phyloP scores from a whole-genome alignment of 2,888 invertebrate species.

The Lepas anatifera region DNA sequence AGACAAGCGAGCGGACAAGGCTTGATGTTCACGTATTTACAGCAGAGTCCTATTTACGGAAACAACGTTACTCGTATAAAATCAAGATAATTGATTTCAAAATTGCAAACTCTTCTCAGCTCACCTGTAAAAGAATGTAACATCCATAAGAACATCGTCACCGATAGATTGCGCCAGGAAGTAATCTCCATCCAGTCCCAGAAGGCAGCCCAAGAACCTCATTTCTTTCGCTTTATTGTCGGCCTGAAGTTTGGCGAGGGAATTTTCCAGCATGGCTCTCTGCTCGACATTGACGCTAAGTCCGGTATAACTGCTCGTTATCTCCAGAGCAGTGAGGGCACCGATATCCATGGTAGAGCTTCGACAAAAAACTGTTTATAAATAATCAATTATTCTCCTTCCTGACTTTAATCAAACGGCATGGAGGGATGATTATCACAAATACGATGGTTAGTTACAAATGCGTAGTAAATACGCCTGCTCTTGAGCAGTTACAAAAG shows the following conservation, averaged over 20 bases:
- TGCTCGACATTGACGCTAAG: background rate
- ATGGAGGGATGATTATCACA: too few relatives aligned
- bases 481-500: too few relatives aligned
- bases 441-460: too few relatives aligned
- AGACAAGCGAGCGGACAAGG: too few relatives aligned
- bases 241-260: background rate
- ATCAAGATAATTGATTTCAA: too few relatives aligned
- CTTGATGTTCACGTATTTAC: too few relatives aligned
- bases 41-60: too few relatives aligned
- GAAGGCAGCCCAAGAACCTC: background rate
- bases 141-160: background rate
- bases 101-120: background rate
- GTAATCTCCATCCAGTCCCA: conserved; percentile 1
- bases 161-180: background rate
- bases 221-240: conserved; percentile 3
- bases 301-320: background rate
- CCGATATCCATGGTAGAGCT: conserved; percentile 1
- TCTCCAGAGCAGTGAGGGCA: background rate
- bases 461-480: too few relatives aligned
- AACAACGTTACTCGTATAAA: too few relatives aligned
- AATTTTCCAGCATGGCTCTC: background rate
- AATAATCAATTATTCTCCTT: too few relatives aligned
- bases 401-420: too few relatives aligned
- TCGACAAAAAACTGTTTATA: too few relatives aligned
- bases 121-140: background rate